Percentiles rank a stretch among this genome's conserved stretches.
These are phyloP conservation scores for Chloroceryle amazona DNA, from an alignment of 2,797 vertebrate species.

Conservation along the genomic window DNA sequence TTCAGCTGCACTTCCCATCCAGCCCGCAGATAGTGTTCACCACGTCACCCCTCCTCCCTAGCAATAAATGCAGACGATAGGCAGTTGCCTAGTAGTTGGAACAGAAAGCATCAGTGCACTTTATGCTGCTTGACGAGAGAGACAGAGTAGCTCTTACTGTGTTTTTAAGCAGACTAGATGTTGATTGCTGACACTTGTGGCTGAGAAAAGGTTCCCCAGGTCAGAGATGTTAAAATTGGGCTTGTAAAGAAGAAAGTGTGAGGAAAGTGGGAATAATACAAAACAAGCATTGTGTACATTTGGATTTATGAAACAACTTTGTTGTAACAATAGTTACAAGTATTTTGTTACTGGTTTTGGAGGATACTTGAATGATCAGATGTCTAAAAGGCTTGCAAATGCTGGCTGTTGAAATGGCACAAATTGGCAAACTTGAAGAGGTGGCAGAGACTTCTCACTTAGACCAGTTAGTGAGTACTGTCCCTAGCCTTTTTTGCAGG, in stretches of 20 bases:
- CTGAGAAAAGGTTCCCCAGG: not conserved
- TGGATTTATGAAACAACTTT: not conserved
- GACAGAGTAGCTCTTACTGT: not conserved
- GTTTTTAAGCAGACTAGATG: not conserved
- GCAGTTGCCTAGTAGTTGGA: conserved; percentile 8
- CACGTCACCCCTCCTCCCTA: not conserved
- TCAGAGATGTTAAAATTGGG: conserved; percentile 9
- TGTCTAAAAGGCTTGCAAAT: not conserved
- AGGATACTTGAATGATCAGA: not conserved
- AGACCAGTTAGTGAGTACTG: not conserved
- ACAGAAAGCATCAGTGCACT: conserved; percentile 19
- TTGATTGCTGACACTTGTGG: not conserved
- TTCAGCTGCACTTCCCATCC: not conserved
- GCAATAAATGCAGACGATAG: conserved; percentile 9
- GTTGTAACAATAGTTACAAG: not conserved
- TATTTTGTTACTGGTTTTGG: not conserved
- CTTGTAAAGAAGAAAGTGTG: not conserved
- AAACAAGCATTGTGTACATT: not conserved
- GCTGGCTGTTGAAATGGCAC: not conserved
- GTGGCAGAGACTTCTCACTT: not conserved
- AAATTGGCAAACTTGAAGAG: not conserved
- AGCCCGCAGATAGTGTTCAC: conserved; percentile 7
- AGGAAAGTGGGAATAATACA: not conserved
- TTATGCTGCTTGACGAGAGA: not conserved
- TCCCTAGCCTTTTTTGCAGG: not conserved